phyloP scores from a whole-genome alignment of 2,113 vertebrate species.

The Cyanoliseus patagonus region DNA sequence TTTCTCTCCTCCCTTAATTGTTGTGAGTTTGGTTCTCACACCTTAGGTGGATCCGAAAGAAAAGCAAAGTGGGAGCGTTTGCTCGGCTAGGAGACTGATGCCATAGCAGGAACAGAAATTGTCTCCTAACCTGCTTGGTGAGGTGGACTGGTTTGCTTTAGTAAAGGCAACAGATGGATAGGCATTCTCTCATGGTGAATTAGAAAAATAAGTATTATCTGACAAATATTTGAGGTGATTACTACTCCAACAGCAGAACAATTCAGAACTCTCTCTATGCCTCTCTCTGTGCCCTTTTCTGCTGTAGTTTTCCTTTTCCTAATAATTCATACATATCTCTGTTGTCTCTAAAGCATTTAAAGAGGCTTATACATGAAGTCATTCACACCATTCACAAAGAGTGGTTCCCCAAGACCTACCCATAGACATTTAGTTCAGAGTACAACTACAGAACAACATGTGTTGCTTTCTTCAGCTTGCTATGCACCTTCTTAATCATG shows the following conservation, averaged over 20 bases:
- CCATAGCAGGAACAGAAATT: background rate
- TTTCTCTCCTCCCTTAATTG: background rate
- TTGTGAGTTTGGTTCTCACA: background rate
- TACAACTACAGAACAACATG: background rate
- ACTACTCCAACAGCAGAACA: background rate
- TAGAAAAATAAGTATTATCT: conserved; percentile 1
- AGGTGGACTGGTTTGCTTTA: background rate
- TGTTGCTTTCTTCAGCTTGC: background rate
- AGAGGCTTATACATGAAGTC: background rate
- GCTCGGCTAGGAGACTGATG: background rate
- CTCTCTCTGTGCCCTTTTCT: background rate
- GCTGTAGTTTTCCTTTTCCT: background rate
- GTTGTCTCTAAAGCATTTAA: background rate
- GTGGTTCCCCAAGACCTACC: background rate
- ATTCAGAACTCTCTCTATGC: background rate
- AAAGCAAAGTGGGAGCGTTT: background rate
- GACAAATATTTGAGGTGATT: background rate
- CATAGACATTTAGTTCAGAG: background rate
- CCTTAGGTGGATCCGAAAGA: background rate
- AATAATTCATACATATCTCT: background rate
- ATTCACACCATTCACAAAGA: background rate
- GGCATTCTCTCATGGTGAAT: background rate
- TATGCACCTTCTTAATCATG: background rate
- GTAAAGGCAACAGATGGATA: background rate
- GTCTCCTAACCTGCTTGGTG: background rate